phyloP scores from a whole-genome alignment of 2,888 invertebrate genomes.

The Apotomis turbidana region DNA sequence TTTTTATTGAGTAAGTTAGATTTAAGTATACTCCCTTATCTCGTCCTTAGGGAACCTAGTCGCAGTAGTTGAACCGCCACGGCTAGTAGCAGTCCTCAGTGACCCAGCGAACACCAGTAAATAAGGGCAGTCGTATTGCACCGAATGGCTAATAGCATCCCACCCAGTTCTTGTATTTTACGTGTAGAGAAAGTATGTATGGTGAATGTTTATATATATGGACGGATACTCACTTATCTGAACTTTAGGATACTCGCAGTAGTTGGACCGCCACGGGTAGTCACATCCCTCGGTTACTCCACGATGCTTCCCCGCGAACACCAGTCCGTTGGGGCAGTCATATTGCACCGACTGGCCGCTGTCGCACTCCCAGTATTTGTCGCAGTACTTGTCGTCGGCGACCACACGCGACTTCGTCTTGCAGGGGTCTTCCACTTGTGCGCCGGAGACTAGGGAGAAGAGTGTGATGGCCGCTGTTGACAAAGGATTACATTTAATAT shows the following conservation, averaged over 20 bases:
- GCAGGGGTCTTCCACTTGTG: constrained; percentile 89
- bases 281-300: constrained; percentile 96
- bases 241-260: constrained; percentile 87
- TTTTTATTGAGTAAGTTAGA: too few relatives aligned
- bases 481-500: constrained; percentile 14
- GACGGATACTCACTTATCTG: constrained; percentile 86
- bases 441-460: constrained; percentile 59
- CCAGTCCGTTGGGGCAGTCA: constrained; percentile 95
- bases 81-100: too few relatives aligned
- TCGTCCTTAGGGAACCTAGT: too few relatives aligned
- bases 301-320: constrained; percentile 94
- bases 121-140: too few relatives aligned
- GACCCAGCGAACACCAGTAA: too few relatives aligned
- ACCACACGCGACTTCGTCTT: constrained; percentile 90
- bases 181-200: too few relatives aligned
- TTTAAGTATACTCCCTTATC: too few relatives aligned
- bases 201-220: not conserved
- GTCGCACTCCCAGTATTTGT: constrained; percentile 93
- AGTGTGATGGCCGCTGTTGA: constrained; percentile 64
- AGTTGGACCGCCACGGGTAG: constrained; percentile 94
- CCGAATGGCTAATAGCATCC: too few relatives aligned
- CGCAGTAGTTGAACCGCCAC: too few relatives aligned
- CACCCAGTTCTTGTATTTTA: too few relatives aligned
- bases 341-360: constrained; percentile 92
- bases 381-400: constrained; percentile 91